phyloP scores from a whole-genome alignment of 23 tunicate genomes.

The Diplosoma virens region DNA sequence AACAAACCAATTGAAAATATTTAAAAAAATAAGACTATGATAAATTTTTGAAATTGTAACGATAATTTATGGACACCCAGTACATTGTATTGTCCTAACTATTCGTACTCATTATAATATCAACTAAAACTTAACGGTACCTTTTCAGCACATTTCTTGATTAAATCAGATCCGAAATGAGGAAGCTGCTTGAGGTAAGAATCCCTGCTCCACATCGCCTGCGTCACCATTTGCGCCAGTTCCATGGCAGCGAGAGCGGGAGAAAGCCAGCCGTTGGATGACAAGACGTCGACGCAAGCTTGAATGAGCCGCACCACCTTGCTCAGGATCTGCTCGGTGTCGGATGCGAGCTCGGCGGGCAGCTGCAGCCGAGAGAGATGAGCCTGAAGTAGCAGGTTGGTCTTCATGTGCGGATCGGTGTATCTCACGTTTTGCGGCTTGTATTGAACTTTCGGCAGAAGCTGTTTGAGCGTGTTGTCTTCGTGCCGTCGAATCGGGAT shows the following conservation, averaged over 20 bases:
- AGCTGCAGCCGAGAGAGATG: conserved; percentile 90
- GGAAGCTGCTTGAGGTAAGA: conserved; percentile 96
- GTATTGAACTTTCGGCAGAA: conserved; percentile 88
- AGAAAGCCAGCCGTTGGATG: conserved; percentile 97
- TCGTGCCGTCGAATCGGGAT: conserved; percentile 86
- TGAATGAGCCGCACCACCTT: conserved; percentile 75
- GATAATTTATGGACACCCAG: no score
- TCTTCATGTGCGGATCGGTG: conserved; percentile 95
- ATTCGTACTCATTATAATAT: no score
- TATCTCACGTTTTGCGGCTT: conserved; percentile 78
- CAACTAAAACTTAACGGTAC: no score
- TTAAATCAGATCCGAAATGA: conserved; percentile 75
- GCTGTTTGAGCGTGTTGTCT: conserved; percentile 82
- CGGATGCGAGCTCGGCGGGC: conserved; percentile 90
- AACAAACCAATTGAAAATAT: no score
- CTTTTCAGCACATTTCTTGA: conserved; percentile 81
- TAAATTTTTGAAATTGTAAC: no score
- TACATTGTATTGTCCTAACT: no score
- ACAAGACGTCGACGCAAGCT: conserved; percentile 98
- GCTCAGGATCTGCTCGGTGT: conserved; percentile 76
- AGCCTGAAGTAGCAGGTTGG: conserved; percentile 88
- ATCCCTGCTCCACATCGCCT: conserved; percentile 97
- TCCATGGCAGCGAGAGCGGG: conserved; percentile 99
- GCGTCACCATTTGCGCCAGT: conserved; percentile 96
- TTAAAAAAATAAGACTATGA: no score